Base-by-base conservation (phyloP, 1,140 invertebrate species). In the Drosophila bipectinata region DNA sequence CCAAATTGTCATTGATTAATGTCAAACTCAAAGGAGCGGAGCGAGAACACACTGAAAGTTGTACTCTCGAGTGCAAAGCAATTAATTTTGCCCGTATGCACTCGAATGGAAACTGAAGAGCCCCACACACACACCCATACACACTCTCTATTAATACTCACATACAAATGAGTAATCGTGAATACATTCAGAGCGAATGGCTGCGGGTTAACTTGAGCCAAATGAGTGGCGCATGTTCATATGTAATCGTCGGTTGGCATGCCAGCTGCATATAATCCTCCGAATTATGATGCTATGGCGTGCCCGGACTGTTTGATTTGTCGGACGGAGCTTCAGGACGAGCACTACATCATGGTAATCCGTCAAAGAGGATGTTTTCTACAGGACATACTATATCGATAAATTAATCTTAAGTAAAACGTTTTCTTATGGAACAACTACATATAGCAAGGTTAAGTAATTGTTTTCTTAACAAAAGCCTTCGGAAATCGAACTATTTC, bases 1-100 rank as follows among this genome's bases (percentile, higher is more conserved):
- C 54, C 72, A 80, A 80, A 81, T 81, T 81, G 78, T 80, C 78
- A 77, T 80, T 80, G 78, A 80, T 80, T 80, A 80, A 80, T 80
- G 72, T 67, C 72, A 77, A 44, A 72, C 54, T 56, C 56, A 67
- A 58, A 49, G 18, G 49, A 54, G 39, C 12, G 3, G 41, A 10
- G 32, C 18, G 64, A 18, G n/a, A 18, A 28, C 39, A 41, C 61
- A 30, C 44, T 30, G 15, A 69, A 69, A 71, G 64, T 71, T 71
- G 44, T 56, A 14, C 18, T 58, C 56, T 77, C 56, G 62, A 80
- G 77, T 72, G 66, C 47, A 57, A 72, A 80, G 77, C 77, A 80
- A 80, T 80, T 80, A 80, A 80, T 81, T 80, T 76, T 49, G 47
- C 41, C 41, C 37, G 54, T 47, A 66, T 76, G 78, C 77, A 80